Base-by-base conservation (phyloP, 92 coral and sea anemone species). In the Ricordea florida region DNA sequence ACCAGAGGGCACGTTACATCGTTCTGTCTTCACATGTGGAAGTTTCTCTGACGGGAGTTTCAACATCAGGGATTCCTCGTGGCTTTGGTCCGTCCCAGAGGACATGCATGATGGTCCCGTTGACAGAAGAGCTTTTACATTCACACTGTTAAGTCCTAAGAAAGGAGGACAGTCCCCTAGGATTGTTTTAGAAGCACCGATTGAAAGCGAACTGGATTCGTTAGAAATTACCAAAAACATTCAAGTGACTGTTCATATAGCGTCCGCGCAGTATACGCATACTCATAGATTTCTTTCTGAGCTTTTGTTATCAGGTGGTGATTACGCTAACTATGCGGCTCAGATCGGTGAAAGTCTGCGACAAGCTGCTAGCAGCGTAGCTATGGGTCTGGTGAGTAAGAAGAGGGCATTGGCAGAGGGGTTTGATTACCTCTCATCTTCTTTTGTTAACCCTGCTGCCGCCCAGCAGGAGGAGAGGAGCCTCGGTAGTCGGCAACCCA, bases 331-430 rank as follows among this genome's bases (percentile, higher is more conserved):
- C 8, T 86, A 94, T 46, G 99, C 99, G 6, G 76, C 86, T 57
- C 91, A 85, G 45, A 76, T 96, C 42, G 99, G 97, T 7, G 97
- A 96, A 33, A 92, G 90, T 34, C 69, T 96, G 17, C 90, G 97
- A 10, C 92, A 90, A 61, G 99, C 97, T 37, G 99, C 99, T 5
- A 87, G 97, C 22, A 83, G 73, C 82, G 97, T 96, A 33, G 99
- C 99, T 30, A 86, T 96, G 88, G 97, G 97, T 22, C 93, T 96
- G 65, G 99, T 96, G 11, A 96, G 97, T 64, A 96, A 96, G 83
- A 90, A 86, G 55, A 86, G 90, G 35, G 90, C 99, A 3, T 90
- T 96, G 5, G 99, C 93, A 0, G 97, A 92, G 38, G 97, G 93
- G 8, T 71, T 96, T 10, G 97, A 86, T 57, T 96, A 88, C 72